These are phyloP conservation scores for Brachionus rubens DNA, from an alignment of 1,140 invertebrate genomes.

Conservation along the genomic window DNA sequence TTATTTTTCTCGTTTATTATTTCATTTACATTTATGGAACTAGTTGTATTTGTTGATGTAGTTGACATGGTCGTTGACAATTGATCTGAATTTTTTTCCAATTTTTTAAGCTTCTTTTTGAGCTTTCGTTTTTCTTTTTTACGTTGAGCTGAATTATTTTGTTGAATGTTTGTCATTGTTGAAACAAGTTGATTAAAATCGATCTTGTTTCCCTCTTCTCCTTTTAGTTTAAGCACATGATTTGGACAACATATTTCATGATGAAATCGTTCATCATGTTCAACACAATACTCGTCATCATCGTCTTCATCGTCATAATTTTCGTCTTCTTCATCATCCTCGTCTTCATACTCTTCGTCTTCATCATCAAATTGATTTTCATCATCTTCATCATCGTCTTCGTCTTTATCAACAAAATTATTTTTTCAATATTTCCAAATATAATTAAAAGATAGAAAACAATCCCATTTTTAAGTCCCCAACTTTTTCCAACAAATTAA, in stretches of 20 bases:
- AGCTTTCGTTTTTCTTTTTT: slow-evolving; percentile 38
- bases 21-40: neutral
- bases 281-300: neutral
- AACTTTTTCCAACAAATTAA: too few species aligned
- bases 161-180: neutral
- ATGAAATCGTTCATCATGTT: neutral
- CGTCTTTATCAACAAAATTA: too few species aligned
- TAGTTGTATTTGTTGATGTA: slow-evolving; percentile 22
- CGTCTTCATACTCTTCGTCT: neutral
- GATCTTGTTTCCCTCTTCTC: neutral
- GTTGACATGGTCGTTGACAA: neutral
- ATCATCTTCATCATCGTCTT: neutral
- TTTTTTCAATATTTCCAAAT: too few species aligned
- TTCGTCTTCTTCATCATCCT: neutral
- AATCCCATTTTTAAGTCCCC: too few species aligned
- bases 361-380: neutral
- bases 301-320: slow-evolving; percentile 1
- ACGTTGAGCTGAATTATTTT: neutral
- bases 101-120: slow-evolving; percentile 27
- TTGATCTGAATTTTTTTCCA: neutral
- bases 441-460: too few species aligned
- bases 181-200: neutral
- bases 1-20: slow-evolving; percentile 19
- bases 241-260: slow-evolving; percentile 10
- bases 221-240: neutral